A percentile compares a stretch with the other conserved stretches of the same genome.
phyloP scores from a whole-genome alignment of 2,113 vertebrate genomes.

The Sphaerodactylus townsendi region DNA sequence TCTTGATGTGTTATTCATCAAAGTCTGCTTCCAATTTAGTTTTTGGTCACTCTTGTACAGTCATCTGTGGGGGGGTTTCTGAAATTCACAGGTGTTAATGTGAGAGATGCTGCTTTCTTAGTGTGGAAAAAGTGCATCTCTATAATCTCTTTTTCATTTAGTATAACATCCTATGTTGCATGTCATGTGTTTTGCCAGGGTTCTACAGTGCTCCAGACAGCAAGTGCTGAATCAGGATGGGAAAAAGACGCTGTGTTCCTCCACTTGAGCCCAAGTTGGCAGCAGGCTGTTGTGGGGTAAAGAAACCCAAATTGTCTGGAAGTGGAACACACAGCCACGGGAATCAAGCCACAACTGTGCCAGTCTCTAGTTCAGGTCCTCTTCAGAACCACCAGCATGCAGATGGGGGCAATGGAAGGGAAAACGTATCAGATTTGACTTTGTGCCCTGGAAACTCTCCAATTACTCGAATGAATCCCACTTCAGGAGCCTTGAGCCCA shows the following conservation, averaged over 20 bases:
- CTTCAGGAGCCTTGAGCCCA: slow-evolving; percentile 82
- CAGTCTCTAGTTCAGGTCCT: slow-evolving; percentile 81
- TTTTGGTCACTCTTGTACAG: background rate
- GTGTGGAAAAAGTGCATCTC: slow-evolving; percentile 1
- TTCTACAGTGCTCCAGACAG: slow-evolving; percentile 77
- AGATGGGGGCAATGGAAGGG: slow-evolving; percentile 79
- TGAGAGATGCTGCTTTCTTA: slow-evolving; percentile 10
- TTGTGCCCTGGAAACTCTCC: slow-evolving; percentile 81
- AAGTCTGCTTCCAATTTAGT: background rate
- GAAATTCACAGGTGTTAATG: background rate
- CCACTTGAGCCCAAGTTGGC: slow-evolving; percentile 86
- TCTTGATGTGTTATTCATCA: background rate
- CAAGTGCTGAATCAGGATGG: slow-evolving; percentile 81
- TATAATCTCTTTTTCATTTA: slow-evolving; percentile 28
- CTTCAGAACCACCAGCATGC: slow-evolving; percentile 86
- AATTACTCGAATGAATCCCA: slow-evolving; percentile 81
- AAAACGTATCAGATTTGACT: slow-evolving; percentile 82
- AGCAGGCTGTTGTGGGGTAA: slow-evolving; percentile 86
- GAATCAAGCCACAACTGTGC: slow-evolving; percentile 78
- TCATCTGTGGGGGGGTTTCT: background rate
- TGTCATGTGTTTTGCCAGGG: slow-evolving; percentile 61
- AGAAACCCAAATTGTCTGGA: slow-evolving; percentile 84
- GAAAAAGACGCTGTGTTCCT: slow-evolving; percentile 86
- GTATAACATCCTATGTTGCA: slow-evolving; percentile 33
- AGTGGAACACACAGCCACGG: slow-evolving; percentile 80